A percentile compares a stretch with the other conserved stretches of the same genome.
These are phyloP conservation scores for Rhadinocentrus ornatus DNA, from an alignment of 2,797 vertebrate species.

Conservation along the genomic window DNA sequence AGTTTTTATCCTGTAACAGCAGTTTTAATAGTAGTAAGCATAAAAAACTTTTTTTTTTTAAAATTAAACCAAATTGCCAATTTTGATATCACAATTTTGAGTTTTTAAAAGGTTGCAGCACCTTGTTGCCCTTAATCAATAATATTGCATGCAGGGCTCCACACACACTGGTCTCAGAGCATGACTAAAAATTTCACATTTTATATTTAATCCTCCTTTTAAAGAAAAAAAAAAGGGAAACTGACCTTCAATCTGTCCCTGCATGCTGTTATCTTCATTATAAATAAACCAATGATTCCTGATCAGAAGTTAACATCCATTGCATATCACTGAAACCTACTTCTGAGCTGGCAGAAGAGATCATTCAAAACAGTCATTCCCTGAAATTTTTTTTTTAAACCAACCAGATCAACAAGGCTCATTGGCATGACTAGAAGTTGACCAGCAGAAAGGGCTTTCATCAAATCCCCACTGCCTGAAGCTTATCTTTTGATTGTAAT, in stretches of 20 bases:
- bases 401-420: constrained; percentile 48
- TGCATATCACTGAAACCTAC: constrained; percentile 12
- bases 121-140: constrained; percentile 1
- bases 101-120: neutral
- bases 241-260: constrained; percentile 24
- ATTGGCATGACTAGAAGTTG: constrained; percentile 11
- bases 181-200: constrained; percentile 16
- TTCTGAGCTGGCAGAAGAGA: constrained; percentile 11
- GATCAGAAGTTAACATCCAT: constrained; percentile 28
- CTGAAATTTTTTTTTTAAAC: constrained; percentile 27
- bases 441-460: constrained; percentile 18
- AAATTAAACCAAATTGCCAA: neutral
- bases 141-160: neutral
- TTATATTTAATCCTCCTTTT: constrained; percentile 1
- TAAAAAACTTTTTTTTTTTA: neutral
- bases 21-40: neutral
- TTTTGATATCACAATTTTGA: neutral
- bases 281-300: constrained; percentile 6
- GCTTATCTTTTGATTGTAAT: constrained; percentile 22
- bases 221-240: neutral
- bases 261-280: constrained; percentile 28
- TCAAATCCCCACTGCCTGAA: constrained; percentile 27
- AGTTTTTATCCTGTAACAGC: neutral
- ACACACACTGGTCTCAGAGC: constrained; percentile 23
- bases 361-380: constrained; percentile 18